phyloP scores from a whole-genome alignment of 2,888 invertebrate genomes.

The Melanotus villosus region DNA sequence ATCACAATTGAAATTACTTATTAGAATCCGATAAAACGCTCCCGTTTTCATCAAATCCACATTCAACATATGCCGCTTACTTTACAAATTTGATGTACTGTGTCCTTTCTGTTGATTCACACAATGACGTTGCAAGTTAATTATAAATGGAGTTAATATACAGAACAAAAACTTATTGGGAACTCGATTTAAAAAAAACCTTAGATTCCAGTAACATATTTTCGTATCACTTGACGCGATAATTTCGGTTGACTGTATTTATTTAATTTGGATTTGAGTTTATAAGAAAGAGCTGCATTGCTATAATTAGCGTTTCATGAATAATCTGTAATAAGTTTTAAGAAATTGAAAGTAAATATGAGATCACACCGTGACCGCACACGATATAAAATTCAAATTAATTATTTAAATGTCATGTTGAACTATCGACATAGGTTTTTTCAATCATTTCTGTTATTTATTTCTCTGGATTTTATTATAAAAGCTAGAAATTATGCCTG shows the following conservation, averaged over 20 bases:
- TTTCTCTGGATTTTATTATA: not conserved
- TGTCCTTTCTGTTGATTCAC: conserved; percentile 41
- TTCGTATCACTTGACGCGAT: not conserved
- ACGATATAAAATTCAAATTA: too few relatives aligned
- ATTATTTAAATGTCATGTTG: not conserved
- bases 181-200: not conserved
- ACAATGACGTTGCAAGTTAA: conserved; percentile 46
- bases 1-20: conserved; percentile 8
- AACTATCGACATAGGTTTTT: conserved; percentile 2
- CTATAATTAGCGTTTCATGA: too few relatives aligned
- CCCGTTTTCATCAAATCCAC: conserved; percentile 35
- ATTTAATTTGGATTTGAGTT: too few relatives aligned
- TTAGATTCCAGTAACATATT: conserved; percentile 1
- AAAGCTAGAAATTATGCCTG: conserved; percentile 4
- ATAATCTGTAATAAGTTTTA: too few relatives aligned
- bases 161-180: conserved; percentile 24
- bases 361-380: too few relatives aligned
- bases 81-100: conserved; percentile 43
- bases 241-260: too few relatives aligned
- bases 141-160: conserved; percentile 45
- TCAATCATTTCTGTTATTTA: not conserved
- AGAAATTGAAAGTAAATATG: too few relatives aligned
- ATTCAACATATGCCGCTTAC: conserved; percentile 43
- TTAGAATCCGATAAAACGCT: conserved; percentile 33
- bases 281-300: too few relatives aligned